Evolutionary conservation across 37 sponge, comb jelly and placozoan genomes (phyloP), one percentile per base, ranked within the genome.

Genomic region (Chondrilla cf. caribensis): DNA sequence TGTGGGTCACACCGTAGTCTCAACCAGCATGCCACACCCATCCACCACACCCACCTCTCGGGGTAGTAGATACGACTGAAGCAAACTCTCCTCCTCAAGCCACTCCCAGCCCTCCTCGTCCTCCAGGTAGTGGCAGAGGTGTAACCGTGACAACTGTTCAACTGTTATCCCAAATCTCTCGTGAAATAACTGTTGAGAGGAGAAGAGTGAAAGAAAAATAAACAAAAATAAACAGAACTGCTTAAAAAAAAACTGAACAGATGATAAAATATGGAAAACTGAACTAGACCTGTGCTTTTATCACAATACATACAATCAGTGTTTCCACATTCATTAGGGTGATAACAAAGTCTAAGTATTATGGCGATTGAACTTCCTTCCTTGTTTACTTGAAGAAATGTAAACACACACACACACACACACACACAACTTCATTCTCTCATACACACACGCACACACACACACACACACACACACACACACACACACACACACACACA

Each of bases 41-140:
- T 28, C 2, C 67, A 65, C 8, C 40, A 38, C 43, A 62, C 83
- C 55, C 64, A 93, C 94, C 90, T 93, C 94, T 36, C 70, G 77
- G 3, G 87, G 90, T 17, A 93, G 85, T 2, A 79, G 42, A 81
- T 93, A 93, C 24, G 65, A 38, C 77, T 89, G 62, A 15, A 93
- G 76, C 0, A 83, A 29, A 22, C 70, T 85, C 70, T 89, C 90
- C 86, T 93, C 94, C 68, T 90, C 90, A 41, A 93, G 79, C 87
- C 90, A 93, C 82, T 89, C 90, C 94, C 94, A 93, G 0, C 92
- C 92, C 54, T 91, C 92, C 51, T 87, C 88, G 17, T 85, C 86
- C 88, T 91, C 92, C 33, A 87, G 29, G 58, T 85, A 91, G 39
- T 81, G 81, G 73, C 85, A 91, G 9, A 91, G 80, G 36, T 91